phyloP scores from a whole-genome alignment of 2,888 invertebrate species.

The Punctoribates punctum region DNA sequence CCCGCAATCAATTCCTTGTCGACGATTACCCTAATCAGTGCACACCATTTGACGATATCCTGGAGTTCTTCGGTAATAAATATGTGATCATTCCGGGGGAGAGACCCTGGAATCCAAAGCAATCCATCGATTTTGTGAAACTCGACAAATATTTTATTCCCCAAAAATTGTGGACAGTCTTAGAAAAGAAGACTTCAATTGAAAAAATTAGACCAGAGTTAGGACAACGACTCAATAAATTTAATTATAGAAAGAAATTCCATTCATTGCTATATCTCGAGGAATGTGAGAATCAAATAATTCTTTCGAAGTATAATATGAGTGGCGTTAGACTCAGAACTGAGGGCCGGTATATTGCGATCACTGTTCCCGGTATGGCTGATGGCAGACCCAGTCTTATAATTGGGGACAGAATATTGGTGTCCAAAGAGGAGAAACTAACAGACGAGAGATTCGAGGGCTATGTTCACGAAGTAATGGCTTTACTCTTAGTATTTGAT shows the following conservation, averaged over 20 bases:
- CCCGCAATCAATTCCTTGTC: too few species aligned
- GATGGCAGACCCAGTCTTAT: conserved; percentile 82
- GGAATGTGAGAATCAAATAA: conserved; percentile 45
- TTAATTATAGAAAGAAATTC: conserved; percentile 45
- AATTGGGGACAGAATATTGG: conserved; percentile 51
- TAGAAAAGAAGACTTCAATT: neutral
- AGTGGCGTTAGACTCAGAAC: conserved; percentile 41
- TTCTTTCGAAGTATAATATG: conserved; percentile 46
- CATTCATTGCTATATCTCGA: conserved; percentile 45
- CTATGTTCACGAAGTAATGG: conserved; percentile 63
- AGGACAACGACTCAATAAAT: conserved; percentile 37
- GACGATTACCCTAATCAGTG: too few species aligned
- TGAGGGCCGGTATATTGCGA: conserved; percentile 47
- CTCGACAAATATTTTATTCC: neutral
- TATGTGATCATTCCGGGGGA: neutral
- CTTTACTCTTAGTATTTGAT: neutral
- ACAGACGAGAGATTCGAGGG: conserved; percentile 62
- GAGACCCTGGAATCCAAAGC: neutral
- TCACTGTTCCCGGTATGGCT: conserved; percentile 74
- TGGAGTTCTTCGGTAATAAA: neutral
- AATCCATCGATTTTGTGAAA: neutral
- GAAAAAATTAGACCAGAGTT: neutral
- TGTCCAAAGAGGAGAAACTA: conserved; percentile 21
- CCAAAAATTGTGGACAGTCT: neutral
- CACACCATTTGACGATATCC: too few species aligned